Evolutionary conservation across 2,888 invertebrate species (phyloP).

Genomic region (Hyles lineata): DNA sequence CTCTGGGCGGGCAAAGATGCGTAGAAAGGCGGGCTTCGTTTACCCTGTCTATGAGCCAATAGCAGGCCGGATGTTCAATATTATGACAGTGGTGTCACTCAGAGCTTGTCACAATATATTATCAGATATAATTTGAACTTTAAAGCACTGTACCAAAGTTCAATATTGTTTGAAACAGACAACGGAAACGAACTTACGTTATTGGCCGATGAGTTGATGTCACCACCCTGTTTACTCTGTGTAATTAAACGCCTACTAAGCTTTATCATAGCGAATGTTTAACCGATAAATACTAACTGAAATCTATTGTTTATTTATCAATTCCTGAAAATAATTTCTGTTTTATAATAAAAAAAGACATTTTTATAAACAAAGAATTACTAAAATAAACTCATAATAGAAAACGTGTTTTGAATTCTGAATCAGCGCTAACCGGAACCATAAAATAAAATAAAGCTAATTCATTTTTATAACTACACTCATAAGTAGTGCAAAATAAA

Average conservation of each 20-base stretch:
- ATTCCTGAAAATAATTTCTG: too few relatives aligned
- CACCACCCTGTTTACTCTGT: slow-evolving; percentile 29
- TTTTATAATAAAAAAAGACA: too few relatives aligned
- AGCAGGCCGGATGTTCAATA: slow-evolving; percentile 67
- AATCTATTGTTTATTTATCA: too few relatives aligned
- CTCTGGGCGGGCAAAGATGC: slow-evolving; percentile 27
- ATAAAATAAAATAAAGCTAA: too few relatives aligned
- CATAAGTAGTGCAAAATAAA: too few relatives aligned
- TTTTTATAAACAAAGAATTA: too few relatives aligned
- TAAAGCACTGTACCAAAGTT: slow-evolving; percentile 33
- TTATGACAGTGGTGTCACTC: slow-evolving; percentile 78
- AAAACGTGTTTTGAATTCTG: too few relatives aligned
- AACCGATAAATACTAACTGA: background rate
- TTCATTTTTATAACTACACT: too few relatives aligned
- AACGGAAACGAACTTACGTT: slow-evolving; percentile 53
- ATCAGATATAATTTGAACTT: slow-evolving; percentile 39
- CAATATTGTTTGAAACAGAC: slow-evolving; percentile 37
- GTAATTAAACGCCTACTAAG: background rate
- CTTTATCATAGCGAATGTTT: background rate
- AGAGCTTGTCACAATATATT: slow-evolving; percentile 56
- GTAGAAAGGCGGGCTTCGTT: slow-evolving; percentile 52
- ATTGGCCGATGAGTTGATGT: slow-evolving; percentile 55
- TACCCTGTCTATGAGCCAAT: slow-evolving; percentile 59
- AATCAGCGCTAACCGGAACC: too few relatives aligned
- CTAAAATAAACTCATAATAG: too few relatives aligned